phyloP scores from a whole-genome alignment of 2,113 vertebrate genomes.

The Aegithalos caudatus region DNA sequence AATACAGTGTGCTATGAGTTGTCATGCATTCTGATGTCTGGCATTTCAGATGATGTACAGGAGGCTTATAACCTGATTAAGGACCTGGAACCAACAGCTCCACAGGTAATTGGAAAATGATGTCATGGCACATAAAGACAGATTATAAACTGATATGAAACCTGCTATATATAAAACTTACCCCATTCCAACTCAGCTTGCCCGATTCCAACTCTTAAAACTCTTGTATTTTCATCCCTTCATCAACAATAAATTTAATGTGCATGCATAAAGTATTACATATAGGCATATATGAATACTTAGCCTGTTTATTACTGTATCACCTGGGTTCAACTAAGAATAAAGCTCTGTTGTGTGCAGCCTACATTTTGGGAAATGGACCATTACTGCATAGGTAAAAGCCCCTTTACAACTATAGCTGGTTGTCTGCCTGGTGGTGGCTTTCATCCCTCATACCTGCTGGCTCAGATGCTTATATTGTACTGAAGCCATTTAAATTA shows the following conservation, averaged over 20 bases:
- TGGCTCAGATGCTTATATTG: not conserved
- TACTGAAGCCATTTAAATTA: not conserved
- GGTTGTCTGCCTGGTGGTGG: not conserved
- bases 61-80: conserved; percentile 96
- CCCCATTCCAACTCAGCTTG: not conserved
- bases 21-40: conserved; percentile 13
- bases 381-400: not conserved
- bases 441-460: not conserved
- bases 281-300: not conserved
- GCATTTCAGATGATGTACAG: conserved; percentile 88
- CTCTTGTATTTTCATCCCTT: not conserved
- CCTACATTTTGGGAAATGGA: not conserved
- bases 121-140: not conserved
- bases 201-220: not conserved
- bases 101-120: conserved; percentile 81
- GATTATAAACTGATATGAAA: not conserved
- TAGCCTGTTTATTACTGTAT: not conserved
- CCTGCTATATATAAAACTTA: not conserved
- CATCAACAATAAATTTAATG: not conserved
- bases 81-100: conserved; percentile 88
- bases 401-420: not conserved
- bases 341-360: not conserved
- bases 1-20: not conserved
- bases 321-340: not conserved
- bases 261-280: not conserved